Conservation (phyloP, 2,113 vertebrate species). For the Stigmatopora argus region DNA sequence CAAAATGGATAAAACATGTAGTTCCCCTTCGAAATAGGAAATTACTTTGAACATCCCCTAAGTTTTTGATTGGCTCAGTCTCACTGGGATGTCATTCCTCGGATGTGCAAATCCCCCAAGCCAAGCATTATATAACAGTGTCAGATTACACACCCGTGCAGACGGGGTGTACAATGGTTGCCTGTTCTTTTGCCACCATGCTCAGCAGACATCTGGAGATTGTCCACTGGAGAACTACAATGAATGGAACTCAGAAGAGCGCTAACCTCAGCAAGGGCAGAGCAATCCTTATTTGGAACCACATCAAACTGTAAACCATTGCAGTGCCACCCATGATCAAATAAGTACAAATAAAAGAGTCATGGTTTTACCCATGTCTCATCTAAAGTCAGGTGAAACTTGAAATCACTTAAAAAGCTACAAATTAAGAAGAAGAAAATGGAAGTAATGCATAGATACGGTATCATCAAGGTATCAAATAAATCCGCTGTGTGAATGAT, state of each 20-base stretch:
- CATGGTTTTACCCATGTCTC: neutral
- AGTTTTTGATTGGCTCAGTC: slow-evolving; percentile 23
- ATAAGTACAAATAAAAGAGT: neutral
- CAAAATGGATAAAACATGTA: slow-evolving; percentile 22
- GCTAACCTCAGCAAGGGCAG: neutral
- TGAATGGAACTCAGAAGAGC: neutral
- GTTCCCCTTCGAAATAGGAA: slow-evolving; percentile 33
- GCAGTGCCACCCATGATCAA: neutral
- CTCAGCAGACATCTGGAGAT: slow-evolving; percentile 18
- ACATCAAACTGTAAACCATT: neutral
- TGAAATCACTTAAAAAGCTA: neutral
- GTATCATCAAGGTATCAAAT: no score
- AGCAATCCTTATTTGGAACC: neutral
- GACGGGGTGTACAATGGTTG: slow-evolving; percentile 24
- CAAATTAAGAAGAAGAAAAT: neutral
- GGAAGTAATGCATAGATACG: no score
- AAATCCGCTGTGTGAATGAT: no score
- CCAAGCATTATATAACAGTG: slow-evolving; percentile 19
- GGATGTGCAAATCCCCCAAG: slow-evolving; percentile 7
- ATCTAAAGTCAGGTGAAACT: neutral
- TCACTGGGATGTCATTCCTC: slow-evolving; percentile 15
- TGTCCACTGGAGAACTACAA: neutral
- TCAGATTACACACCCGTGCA: slow-evolving; percentile 44
- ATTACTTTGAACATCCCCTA: slow-evolving; percentile 11
- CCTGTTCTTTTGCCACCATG: slow-evolving; percentile 22